phyloP scores from a whole-genome alignment of 2,113 vertebrate species.

The Xenus cinereus region DNA sequence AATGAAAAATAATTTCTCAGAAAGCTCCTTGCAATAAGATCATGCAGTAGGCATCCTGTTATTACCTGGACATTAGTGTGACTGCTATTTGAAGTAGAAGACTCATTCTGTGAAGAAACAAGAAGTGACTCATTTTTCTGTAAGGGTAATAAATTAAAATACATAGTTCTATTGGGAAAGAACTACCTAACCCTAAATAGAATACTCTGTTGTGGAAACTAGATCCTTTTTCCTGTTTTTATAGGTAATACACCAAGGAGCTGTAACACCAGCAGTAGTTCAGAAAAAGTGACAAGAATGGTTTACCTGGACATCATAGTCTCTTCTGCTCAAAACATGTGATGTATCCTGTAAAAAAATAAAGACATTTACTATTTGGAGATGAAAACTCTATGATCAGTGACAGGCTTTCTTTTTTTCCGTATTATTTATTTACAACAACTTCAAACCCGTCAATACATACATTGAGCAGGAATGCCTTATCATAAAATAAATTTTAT shows the following conservation, averaged over 20 bases:
- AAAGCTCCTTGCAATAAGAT: not conserved
- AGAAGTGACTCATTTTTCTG: not conserved
- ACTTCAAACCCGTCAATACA: not conserved
- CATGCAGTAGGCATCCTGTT: not conserved
- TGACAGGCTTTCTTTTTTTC: not conserved
- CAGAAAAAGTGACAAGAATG: not conserved
- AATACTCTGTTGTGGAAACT: not conserved
- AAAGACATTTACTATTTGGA: not conserved
- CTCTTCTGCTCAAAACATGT: not conserved
- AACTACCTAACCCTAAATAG: not conserved
- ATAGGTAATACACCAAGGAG: not conserved
- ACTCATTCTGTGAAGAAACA: conserved; percentile 46
- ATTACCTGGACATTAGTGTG: conserved; percentile 48
- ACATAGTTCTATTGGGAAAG: not conserved
- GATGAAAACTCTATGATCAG: not conserved
- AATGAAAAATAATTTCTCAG: not conserved
- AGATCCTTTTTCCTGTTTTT: not conserved
- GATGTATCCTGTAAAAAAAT: conserved; percentile 40
- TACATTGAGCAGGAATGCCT: not conserved
- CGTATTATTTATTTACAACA: not conserved
- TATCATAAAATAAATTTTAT: not conserved
- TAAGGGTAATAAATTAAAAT: not conserved
- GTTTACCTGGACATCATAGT: conserved; percentile 39
- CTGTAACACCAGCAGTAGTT: not conserved
- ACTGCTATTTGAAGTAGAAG: conserved; percentile 30